A percentile compares a stretch with the other conserved stretches of the same genome.
Evolutionary conservation across 2,888 invertebrate species (phyloP).

Genomic region (Cephonodes hylas): DNA sequence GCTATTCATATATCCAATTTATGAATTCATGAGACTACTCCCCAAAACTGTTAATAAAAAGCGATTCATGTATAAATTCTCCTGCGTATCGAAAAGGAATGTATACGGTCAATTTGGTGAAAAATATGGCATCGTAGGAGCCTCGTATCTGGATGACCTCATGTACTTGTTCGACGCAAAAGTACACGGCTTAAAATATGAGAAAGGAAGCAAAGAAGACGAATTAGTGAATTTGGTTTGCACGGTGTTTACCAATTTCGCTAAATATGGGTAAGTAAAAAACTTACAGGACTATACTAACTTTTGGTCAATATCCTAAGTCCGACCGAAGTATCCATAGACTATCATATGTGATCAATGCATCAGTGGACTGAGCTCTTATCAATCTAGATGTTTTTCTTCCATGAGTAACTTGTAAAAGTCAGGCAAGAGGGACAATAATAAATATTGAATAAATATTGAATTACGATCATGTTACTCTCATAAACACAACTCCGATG

Average conservation of each 20-base stretch:
- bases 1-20: conserved; percentile 33
- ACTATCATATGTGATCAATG: too few species aligned
- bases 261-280: conserved; percentile 55
- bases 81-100: conserved; percentile 47
- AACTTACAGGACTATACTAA: neutral
- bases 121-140: conserved; percentile 44
- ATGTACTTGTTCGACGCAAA: conserved; percentile 54
- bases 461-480: too few species aligned
- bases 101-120: conserved; percentile 35
- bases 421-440: too few species aligned
- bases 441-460: too few species aligned
- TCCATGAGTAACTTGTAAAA: too few species aligned
- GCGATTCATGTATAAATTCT: conserved; percentile 42
- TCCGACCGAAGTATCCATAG: too few species aligned
- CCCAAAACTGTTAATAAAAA: conserved; percentile 19
- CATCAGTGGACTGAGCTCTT: too few species aligned
- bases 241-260: conserved; percentile 55
- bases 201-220: conserved; percentile 40
- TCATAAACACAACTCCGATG: too few species aligned
- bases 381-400: too few species aligned
- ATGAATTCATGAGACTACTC: conserved; percentile 22
- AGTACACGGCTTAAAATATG: conserved; percentile 34
- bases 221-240: conserved; percentile 47
- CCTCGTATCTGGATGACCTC: conserved; percentile 54
- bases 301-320: too few species aligned